Evolutionary conservation across 2,888 invertebrate genomes (phyloP).

Genomic region (Oegoconia quadripuncta): DNA sequence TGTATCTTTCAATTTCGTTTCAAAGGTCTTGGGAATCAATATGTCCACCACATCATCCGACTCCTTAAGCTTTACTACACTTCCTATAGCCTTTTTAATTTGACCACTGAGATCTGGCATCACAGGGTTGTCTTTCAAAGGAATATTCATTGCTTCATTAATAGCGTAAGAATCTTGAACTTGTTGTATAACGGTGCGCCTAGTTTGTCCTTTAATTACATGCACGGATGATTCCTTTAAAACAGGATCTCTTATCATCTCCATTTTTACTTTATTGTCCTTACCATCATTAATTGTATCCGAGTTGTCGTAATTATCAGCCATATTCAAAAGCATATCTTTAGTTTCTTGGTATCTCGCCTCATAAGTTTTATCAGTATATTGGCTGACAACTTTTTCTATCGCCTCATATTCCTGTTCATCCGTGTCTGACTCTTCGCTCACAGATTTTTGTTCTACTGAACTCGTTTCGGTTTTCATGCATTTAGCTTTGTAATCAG

Average conservation of each 20-base stretch:
- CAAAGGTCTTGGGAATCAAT: constrained; percentile 50
- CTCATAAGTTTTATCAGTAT: constrained; percentile 64
- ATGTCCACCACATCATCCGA: too few relatives aligned
- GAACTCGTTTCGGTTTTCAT: constrained; percentile 13
- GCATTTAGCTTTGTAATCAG: constrained; percentile 37
- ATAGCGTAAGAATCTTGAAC: constrained; percentile 56
- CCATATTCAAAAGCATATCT: constrained; percentile 58
- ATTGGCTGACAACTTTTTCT: constrained; percentile 60
- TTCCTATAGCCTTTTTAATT: constrained; percentile 1
- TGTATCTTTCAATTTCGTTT: constrained; percentile 52
- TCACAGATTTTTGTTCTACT: constrained; percentile 20
- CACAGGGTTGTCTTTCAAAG: constrained; percentile 49
- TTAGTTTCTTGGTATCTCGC: constrained; percentile 64
- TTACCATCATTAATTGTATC: constrained; percentile 19
- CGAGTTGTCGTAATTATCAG: constrained; percentile 52
- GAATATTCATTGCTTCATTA: constrained; percentile 57
- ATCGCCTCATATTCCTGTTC: constrained; percentile 57
- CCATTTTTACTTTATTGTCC: constrained; percentile 16
- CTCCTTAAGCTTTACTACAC: constrained; percentile 22
- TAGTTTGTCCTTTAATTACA: constrained; percentile 40
- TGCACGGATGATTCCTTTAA: constrained; percentile 54
- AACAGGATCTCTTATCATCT: constrained; percentile 36
- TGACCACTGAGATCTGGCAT: constrained; percentile 36
- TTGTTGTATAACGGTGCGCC: constrained; percentile 46
- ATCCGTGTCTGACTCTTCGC: constrained; percentile 30